phyloP scores from a whole-genome alignment of 2,113 vertebrate species.

The Urocitellus parryii region DNA sequence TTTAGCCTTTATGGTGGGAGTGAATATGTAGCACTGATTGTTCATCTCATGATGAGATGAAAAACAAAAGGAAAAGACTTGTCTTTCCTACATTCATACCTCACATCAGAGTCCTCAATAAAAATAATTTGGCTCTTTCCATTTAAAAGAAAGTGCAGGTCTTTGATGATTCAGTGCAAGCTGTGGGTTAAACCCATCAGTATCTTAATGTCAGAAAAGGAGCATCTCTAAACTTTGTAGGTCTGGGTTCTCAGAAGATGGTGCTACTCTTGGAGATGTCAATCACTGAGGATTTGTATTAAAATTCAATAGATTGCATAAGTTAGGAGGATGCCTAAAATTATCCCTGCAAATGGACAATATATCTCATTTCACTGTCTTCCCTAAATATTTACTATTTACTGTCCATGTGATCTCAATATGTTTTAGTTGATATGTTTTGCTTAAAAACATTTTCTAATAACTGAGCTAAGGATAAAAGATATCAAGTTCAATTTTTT shows the following conservation, averaged over 20 bases:
- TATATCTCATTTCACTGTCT: neutral
- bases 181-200: constrained; percentile 50
- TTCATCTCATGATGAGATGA: constrained; percentile 26
- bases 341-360: neutral
- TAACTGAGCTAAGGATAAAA: neutral
- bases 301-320: neutral
- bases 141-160: constrained; percentile 27
- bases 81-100: neutral
- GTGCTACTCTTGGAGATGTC: neutral
- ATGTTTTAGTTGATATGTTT: neutral
- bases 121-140: constrained; percentile 40
- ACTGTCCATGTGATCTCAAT: neutral
- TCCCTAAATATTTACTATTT: constrained; percentile 22
- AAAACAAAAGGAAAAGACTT: constrained; percentile 43
- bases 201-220: neutral
- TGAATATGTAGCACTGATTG: neutral
- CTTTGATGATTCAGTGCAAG: constrained; percentile 51
- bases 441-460: neutral
- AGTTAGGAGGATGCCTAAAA: neutral
- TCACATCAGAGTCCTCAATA: neutral
- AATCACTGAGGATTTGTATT: neutral
- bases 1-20: constrained; percentile 8
- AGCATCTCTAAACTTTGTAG: neutral
- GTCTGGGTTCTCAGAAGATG: neutral
- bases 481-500: neutral